These are phyloP conservation scores for Steinernema hermaphroditum DNA, from an alignment of 2,888 invertebrate species.

Conservation along the genomic window DNA sequence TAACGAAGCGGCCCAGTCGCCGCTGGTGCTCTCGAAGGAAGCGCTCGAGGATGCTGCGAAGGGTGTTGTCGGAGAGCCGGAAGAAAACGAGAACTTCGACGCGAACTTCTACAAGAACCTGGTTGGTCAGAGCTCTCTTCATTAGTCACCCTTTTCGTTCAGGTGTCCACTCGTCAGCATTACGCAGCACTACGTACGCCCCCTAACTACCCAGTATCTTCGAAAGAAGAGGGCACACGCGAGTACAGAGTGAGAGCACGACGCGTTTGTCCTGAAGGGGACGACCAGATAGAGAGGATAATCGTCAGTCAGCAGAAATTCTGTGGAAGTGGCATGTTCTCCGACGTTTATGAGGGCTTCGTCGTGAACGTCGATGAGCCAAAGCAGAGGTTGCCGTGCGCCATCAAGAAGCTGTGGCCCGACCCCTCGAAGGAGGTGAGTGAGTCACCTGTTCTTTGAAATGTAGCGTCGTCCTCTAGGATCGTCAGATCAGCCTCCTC, in stretches of 20 bases:
- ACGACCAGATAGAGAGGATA: conserved; percentile 32
- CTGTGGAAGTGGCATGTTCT: conserved; percentile 36
- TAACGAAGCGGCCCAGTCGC: conserved; percentile 8
- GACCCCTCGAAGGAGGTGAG: conserved; percentile 37
- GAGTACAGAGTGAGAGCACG: conserved; percentile 4
- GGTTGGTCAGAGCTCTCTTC: no score
- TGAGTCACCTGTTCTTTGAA: neutral
- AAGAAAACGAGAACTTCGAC: conserved; percentile 38
- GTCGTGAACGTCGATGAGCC: conserved; percentile 24
- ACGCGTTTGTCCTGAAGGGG: conserved; percentile 35
- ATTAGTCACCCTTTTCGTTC: no score
- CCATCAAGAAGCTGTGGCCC: conserved; percentile 35
- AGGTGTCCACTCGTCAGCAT: conserved; percentile 35
- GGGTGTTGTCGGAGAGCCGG: conserved; percentile 32
- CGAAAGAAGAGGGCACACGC: conserved; percentile 21
- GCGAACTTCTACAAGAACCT: conserved; percentile 36
- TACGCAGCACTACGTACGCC: conserved; percentile 26
- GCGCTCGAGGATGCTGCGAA: conserved; percentile 35
- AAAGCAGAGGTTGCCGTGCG: conserved; percentile 21
- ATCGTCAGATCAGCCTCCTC: conserved; percentile 39
- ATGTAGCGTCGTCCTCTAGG: conserved; percentile 2
- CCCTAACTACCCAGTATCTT: neutral
- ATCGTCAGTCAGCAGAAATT: conserved; percentile 32
- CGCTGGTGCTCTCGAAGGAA: conserved; percentile 28
- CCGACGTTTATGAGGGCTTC: conserved; percentile 35